These are phyloP conservation scores for Ianthella basta DNA, from an alignment of 37 sponge, comb jelly and placozoan genomes.

Conservation along the genomic window DNA sequence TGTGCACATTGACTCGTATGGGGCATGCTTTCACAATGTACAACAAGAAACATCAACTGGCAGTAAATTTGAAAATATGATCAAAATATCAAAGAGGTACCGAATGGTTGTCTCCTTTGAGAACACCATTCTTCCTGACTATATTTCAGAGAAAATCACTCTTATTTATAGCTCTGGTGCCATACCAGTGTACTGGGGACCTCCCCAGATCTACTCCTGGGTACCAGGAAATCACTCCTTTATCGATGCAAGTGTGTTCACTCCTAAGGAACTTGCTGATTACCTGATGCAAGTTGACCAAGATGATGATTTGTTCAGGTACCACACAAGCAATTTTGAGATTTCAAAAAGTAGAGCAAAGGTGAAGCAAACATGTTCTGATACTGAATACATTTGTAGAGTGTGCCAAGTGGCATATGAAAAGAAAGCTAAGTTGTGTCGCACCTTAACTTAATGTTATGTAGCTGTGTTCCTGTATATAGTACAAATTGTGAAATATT, in stretches of 20 bases:
- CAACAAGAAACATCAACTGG: background rate
- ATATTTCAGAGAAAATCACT: background rate
- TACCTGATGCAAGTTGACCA: background rate
- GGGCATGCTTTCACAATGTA: background rate
- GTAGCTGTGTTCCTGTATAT: too few species aligned
- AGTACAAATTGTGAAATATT: too few species aligned
- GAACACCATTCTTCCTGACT: background rate
- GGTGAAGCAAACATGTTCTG: background rate
- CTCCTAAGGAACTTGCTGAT: background rate
- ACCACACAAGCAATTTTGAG: background rate
- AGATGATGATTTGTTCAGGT: background rate
- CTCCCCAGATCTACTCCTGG: background rate
- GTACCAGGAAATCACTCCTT: background rate
- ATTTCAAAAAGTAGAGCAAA: background rate
- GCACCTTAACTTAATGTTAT: too few species aligned
- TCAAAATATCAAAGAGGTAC: background rate
- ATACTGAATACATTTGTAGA: too few species aligned
- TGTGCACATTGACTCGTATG: conserved; percentile 1
- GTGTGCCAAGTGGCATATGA: too few species aligned
- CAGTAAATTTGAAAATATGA: background rate
- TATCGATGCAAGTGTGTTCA: background rate
- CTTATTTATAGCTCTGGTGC: background rate
- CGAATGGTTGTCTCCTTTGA: background rate
- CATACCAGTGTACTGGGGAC: conserved; percentile 1
- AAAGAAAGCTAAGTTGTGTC: too few species aligned